Evolutionary conservation across 2,888 invertebrate genomes (phyloP).

Genomic region (Oasisia sp.): DNA sequence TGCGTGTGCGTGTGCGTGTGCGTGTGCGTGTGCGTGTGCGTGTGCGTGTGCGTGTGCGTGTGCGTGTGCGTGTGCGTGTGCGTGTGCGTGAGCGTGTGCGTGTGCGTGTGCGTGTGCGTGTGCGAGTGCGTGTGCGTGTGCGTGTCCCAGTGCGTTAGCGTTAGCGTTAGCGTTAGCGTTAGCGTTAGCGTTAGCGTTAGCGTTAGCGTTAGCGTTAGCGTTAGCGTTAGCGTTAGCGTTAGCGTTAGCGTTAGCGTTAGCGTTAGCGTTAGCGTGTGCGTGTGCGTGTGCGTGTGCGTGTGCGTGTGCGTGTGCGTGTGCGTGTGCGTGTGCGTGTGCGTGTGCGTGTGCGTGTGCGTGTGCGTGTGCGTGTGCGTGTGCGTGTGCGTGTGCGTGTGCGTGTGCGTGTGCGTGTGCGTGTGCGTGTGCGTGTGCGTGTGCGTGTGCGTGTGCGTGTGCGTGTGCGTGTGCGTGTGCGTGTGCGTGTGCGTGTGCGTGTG

Average conservation of each 20-base stretch:
- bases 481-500: not conserved
- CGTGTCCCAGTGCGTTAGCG: too few species aligned
- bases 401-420: not conserved
- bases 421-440: not conserved
- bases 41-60: not conserved
- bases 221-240: not conserved
- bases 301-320: not conserved
- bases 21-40: not conserved
- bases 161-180: too few species aligned
- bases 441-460: not conserved
- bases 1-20: not conserved
- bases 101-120: not conserved
- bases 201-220: not conserved
- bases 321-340: not conserved
- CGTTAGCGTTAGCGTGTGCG: not conserved
- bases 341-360: not conserved
- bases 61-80: not conserved
- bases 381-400: not conserved
- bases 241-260: not conserved
- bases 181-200: not conserved
- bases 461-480: not conserved
- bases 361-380: not conserved
- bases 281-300: not conserved
- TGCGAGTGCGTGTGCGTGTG: not conserved
- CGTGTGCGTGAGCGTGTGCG: not conserved